phyloP scores from a whole-genome alignment of 2,113 vertebrate species.

The Xenotilapia leptura region DNA sequence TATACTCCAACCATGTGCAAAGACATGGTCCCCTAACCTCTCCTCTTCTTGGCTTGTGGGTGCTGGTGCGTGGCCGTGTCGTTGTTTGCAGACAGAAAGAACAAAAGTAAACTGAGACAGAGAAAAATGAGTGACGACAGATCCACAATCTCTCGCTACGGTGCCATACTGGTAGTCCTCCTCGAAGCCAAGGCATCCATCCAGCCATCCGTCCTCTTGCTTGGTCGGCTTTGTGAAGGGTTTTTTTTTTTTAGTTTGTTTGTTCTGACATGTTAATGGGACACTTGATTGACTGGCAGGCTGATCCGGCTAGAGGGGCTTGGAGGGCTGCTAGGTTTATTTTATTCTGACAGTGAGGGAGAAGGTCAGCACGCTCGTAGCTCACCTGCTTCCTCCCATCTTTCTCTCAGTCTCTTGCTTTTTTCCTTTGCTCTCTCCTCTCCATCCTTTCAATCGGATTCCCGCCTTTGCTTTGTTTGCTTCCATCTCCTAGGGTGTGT shows the following conservation, averaged over 20 bases:
- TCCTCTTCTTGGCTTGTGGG: neutral
- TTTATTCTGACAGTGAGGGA: conserved; percentile 51
- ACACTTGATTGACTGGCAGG: conserved; percentile 58
- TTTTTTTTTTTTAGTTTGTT: conserved; percentile 55
- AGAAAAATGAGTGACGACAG: conserved; percentile 55
- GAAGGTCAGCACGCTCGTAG: conserved; percentile 45
- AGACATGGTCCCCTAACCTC: neutral
- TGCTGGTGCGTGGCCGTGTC: neutral
- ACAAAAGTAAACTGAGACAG: conserved; percentile 12
- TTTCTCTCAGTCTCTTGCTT: neutral
- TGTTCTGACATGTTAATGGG: conserved; percentile 67
- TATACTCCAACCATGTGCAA: neutral
- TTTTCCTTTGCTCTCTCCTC: neutral
- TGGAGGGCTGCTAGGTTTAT: conserved; percentile 40
- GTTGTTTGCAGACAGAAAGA: conserved; percentile 30
- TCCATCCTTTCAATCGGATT: conserved; percentile 12
- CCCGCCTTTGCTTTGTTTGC: conserved; percentile 13
- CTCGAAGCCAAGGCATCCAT: conserved; percentile 38
- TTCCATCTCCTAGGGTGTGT: conserved; percentile 11
- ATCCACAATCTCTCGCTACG: conserved; percentile 40
- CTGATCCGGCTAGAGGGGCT: conserved; percentile 28
- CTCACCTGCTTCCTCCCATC: conserved; percentile 36
- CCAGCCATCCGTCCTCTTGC: neutral
- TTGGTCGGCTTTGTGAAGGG: conserved; percentile 13
- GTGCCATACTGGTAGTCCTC: conserved; percentile 12